These are phyloP conservation scores for Itoplectis maculator DNA, from an alignment of 2,888 invertebrate genomes.

Conservation along the genomic window DNA sequence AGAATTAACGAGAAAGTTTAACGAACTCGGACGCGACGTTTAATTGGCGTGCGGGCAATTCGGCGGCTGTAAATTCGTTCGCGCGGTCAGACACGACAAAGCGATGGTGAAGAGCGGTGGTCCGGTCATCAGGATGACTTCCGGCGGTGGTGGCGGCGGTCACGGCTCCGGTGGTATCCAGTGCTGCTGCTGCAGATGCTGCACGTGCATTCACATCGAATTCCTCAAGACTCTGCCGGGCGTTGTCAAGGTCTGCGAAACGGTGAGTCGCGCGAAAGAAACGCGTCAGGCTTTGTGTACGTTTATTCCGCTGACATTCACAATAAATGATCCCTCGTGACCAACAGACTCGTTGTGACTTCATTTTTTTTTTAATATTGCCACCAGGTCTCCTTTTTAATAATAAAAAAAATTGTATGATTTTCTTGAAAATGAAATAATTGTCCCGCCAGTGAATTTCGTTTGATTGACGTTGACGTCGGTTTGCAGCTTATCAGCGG, in stretches of 20 bases:
- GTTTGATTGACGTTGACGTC: constrained; percentile 43
- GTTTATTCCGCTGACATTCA: too few species aligned
- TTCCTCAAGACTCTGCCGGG: constrained; percentile 91
- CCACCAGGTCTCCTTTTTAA: too few species aligned
- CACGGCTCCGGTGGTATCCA: constrained; percentile 86
- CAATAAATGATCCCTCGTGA: too few species aligned
- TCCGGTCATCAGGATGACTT: constrained; percentile 80
- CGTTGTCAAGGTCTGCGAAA: constrained; percentile 90
- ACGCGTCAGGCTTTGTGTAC: too few species aligned
- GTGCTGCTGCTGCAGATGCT: constrained; percentile 90
- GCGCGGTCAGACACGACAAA: constrained; percentile 27
- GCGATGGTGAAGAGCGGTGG: constrained; percentile 74
- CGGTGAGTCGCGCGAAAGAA: constrained; percentile 83
- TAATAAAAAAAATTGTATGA: too few species aligned
- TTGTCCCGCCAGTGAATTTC: too few species aligned
- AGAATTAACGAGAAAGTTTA: constrained; percentile 64
- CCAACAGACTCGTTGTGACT: too few species aligned
- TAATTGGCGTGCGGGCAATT: constrained; percentile 47
- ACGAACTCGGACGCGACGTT: constrained; percentile 57
- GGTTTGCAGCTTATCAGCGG: constrained; percentile 90
- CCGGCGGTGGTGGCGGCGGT: constrained; percentile 70
- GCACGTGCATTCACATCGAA: constrained; percentile 91
- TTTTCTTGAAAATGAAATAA: too few species aligned
- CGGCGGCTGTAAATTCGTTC: background rate
- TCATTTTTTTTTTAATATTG: too few species aligned